Evolutionary conservation across 2,888 invertebrate genomes (phyloP), one percentile per base, ranked within the genome.

Genomic region (Drosophila neotestacea): DNA sequence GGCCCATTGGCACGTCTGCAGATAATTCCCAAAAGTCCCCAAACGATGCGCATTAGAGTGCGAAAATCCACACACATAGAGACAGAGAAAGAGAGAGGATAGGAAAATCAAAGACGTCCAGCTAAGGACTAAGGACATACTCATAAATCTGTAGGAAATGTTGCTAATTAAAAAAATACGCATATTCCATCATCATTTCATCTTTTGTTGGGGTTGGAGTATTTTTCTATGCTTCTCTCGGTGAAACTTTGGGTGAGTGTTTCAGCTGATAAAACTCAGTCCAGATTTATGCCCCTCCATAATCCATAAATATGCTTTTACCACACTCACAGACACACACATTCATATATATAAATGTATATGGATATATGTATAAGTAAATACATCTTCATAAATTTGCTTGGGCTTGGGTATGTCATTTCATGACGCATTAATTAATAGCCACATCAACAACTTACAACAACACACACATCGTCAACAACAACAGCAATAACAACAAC

Each of bases 231-330:
- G 41, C 41, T 16, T 9, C 16, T 9, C 41, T 16, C n/a, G 48
- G 10, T 5, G 7, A 30, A 41, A 50, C 61, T 55, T 46, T 62
- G 67, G 52, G 65, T 56, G 62, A 55, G 70, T 70, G 16, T 60
- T 56, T 41, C 16, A 60, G 62, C 77, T 73, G 88, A 83, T 79
- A 81, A 82, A 85, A 78, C 89, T 81, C 89, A 79, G 77, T 88
- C 73, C 83, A 90, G 90, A 90, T 90, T 90, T 90, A 90, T 91
- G 79, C 85, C 85, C 76, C 79, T 70, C 83, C 88, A 88, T 87
- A 87, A 87, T 87, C 89, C 88, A 86, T 89, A 89, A 86, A 89
- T 89, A 88, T 89, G 83, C 82, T 85, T 85, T 77, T 77, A 82
- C 77, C 64, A 47, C 74, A 77, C 56, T 64, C 52, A 66, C 39